A percentile compares a stretch with the other conserved stretches of the same genome.
Conservation (phyloP, 2,113 vertebrate genomes). For the Cyphomyrus discorhynchus region DNA sequence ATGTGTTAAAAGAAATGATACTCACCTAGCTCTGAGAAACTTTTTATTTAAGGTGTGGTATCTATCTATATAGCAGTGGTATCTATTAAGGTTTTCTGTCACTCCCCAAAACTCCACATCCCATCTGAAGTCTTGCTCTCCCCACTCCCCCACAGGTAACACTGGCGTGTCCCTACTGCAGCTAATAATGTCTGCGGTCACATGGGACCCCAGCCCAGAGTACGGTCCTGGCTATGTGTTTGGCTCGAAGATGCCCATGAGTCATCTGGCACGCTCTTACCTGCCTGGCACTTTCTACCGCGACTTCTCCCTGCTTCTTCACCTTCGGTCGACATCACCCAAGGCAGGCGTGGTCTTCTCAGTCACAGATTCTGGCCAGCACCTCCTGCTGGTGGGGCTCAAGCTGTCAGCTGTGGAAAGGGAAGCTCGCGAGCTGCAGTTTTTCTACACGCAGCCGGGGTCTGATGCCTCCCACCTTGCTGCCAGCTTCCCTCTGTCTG, state of each 20-base stretch:
- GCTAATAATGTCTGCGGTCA: slow-evolving; percentile 69
- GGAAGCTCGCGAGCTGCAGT: slow-evolving; percentile 63
- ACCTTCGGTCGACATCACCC: slow-evolving; percentile 65
- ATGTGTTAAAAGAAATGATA: not conserved
- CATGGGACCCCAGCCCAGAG: slow-evolving; percentile 56
- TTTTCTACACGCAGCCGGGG: slow-evolving; percentile 80
- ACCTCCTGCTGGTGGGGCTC: slow-evolving; percentile 71
- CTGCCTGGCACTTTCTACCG: slow-evolving; percentile 75
- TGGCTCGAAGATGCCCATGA: slow-evolving; percentile 58
- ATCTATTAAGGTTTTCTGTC: not conserved
- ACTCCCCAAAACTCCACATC: not conserved
- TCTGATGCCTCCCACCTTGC: slow-evolving; percentile 56
- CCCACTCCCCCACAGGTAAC: slow-evolving; percentile 54
- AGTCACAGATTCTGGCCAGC: slow-evolving; percentile 70
- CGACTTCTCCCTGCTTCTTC: slow-evolving; percentile 79
- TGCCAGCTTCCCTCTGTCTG: slow-evolving; percentile 69
- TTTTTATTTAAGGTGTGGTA: not conserved
- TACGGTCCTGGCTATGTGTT: slow-evolving; percentile 67
- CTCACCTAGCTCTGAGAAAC: not conserved
- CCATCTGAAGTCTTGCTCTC: slow-evolving; percentile 22
- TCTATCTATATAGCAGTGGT: not conserved
- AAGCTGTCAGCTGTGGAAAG: slow-evolving; percentile 66
- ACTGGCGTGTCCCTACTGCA: slow-evolving; percentile 72
- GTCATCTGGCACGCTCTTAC: slow-evolving; percentile 74
- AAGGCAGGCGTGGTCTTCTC: slow-evolving; percentile 74